A percentile compares a stretch with the other conserved stretches of the same genome.
These are phyloP conservation scores for Brachyptera risi DNA, from an alignment of 2,888 invertebrate genomes.

Conservation along the genomic window DNA sequence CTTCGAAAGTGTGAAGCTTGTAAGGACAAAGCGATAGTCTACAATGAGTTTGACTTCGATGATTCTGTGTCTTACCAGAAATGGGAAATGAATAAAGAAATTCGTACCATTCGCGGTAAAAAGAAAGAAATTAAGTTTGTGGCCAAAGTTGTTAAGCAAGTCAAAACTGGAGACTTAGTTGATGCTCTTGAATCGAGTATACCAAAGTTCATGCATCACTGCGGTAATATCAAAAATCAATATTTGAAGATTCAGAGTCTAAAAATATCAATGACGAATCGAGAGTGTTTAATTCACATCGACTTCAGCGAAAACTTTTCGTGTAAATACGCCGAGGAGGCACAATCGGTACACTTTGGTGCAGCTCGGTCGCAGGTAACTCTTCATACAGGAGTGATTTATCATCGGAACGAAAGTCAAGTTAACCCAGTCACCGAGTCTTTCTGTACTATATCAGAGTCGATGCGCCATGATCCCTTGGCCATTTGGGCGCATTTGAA, in stretches of 20 bases:
- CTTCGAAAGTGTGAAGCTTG: slow-evolving; percentile 19
- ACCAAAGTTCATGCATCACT: slow-evolving; percentile 41
- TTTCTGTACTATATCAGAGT: slow-evolving; percentile 38
- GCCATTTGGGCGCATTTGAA: slow-evolving; percentile 43
- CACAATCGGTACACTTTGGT: slow-evolving; percentile 22
- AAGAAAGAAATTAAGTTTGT: slow-evolving; percentile 40
- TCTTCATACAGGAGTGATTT: slow-evolving; percentile 36
- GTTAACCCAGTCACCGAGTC: slow-evolving; percentile 39
- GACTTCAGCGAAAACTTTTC: slow-evolving; percentile 25
- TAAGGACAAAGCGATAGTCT: slow-evolving; percentile 5
- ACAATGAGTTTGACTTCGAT: slow-evolving; percentile 17
- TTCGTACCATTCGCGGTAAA: background rate
- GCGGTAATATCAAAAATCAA: slow-evolving; percentile 34
- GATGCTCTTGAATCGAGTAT: slow-evolving; percentile 42
- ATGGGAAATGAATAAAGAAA: background rate
- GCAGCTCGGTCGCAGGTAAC: slow-evolving; percentile 22
- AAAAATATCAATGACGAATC: slow-evolving; percentile 5
- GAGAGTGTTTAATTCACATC: slow-evolving; percentile 23
- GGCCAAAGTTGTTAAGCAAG: slow-evolving; percentile 42
- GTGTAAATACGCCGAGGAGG: slow-evolving; percentile 23
- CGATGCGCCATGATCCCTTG: slow-evolving; percentile 40
- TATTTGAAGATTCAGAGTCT: slow-evolving; percentile 6
- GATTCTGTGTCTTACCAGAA: background rate
- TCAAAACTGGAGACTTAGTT: slow-evolving; percentile 41
- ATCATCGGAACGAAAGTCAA: slow-evolving; percentile 28